Percentiles rank a stretch among this genome's conserved stretches.
These are phyloP conservation scores for Cassiopea andromeda DNA, from an alignment of 30 jellyfish, hydroid and myxozoan species.

Conservation along the genomic window DNA sequence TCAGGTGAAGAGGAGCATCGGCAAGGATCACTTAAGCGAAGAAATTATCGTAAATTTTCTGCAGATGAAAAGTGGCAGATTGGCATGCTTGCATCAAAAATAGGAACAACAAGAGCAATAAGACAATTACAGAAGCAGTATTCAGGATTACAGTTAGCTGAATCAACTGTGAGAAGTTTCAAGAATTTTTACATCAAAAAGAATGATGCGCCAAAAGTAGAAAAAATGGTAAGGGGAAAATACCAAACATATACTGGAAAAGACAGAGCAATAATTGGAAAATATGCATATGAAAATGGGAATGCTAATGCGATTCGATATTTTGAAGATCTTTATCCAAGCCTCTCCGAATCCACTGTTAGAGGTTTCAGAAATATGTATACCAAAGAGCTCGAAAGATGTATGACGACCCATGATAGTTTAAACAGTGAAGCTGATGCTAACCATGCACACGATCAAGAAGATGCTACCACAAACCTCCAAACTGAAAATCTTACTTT, in stretches of 20 bases:
- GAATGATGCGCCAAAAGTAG: not conserved
- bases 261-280: slow-evolving; percentile 61
- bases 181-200: slow-evolving; percentile 24
- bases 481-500: not conserved
- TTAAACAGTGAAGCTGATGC: not conserved
- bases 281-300: slow-evolving; percentile 51
- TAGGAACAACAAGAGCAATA: slow-evolving; percentile 36
- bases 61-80: slow-evolving; percentile 28
- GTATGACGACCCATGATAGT: not conserved
- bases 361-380: slow-evolving; percentile 58
- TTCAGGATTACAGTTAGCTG: slow-evolving; percentile 43
- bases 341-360: slow-evolving; percentile 61
- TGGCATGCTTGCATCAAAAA: slow-evolving; percentile 47
- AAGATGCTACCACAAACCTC: not conserved
- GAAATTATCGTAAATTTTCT: slow-evolving; percentile 46
- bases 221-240: slow-evolving; percentile 37
- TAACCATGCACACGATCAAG: not conserved
- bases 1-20: not conserved
- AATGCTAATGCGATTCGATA: slow-evolving; percentile 45
- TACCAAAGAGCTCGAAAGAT: slow-evolving; percentile 19
- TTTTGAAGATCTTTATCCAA: slow-evolving; percentile 47
- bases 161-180: slow-evolving; percentile 61
- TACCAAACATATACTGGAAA: slow-evolving; percentile 52
- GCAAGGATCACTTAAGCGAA: slow-evolving; percentile 26
- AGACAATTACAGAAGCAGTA: slow-evolving; percentile 11